Conservation (phyloP, 2,113 vertebrate genomes). For the Opisthocomus hoazin region DNA sequence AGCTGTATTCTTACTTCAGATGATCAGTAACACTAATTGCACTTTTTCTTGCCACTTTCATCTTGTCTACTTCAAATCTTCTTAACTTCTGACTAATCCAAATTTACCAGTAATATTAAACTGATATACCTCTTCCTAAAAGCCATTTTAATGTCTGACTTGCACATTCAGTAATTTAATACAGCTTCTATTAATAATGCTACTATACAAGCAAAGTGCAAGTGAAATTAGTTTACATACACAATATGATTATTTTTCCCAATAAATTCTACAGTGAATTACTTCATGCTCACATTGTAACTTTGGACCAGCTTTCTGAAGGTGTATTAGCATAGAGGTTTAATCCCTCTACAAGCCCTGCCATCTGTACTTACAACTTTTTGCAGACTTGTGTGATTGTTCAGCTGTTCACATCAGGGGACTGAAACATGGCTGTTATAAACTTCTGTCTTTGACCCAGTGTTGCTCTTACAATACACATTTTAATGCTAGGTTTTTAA, state of each 20-base stretch:
- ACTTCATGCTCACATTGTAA: neutral
- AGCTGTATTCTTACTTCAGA: neutral
- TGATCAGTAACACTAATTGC: neutral
- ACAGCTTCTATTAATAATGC: neutral
- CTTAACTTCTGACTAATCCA: slow-evolving; percentile 31
- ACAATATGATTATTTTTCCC: slow-evolving; percentile 6
- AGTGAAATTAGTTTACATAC: neutral
- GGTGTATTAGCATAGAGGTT: neutral
- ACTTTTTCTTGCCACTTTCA: neutral
- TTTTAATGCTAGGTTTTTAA: slow-evolving; percentile 13
- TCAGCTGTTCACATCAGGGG: neutral
- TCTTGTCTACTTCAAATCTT: neutral
- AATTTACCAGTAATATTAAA: slow-evolving; percentile 23
- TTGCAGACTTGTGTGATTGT: neutral
- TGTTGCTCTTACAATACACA: neutral
- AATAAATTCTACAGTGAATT: neutral
- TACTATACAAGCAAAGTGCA: neutral
- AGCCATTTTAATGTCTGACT: neutral
- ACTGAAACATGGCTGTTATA: neutral
- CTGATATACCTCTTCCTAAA: neutral
- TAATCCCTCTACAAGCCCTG: neutral
- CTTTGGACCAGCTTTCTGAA: neutral
- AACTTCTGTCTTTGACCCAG: neutral
- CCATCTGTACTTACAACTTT: neutral
- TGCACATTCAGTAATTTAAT: neutral